Percentiles rank a stretch among this genome's conserved stretches.
phyloP scores from a whole-genome alignment of 2,888 invertebrate genomes.

The Hemaris fuciformis region DNA sequence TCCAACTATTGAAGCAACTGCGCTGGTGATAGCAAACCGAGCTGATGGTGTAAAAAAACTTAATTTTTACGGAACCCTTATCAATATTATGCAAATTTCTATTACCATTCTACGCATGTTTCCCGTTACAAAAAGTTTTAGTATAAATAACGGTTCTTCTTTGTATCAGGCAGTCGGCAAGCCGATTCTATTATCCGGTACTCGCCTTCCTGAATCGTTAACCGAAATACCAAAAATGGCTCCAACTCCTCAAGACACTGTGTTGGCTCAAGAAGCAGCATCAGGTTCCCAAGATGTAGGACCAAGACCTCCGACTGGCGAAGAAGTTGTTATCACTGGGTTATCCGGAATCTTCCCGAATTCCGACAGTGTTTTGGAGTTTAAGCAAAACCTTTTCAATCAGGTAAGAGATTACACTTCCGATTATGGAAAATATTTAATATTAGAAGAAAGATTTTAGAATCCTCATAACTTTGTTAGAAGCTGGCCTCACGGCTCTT shows the following conservation, averaged over 20 bases:
- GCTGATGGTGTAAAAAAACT: too few species aligned
- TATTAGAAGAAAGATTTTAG: too few species aligned
- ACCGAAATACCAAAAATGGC: constrained; percentile 19
- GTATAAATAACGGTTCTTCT: not conserved
- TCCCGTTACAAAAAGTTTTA: not conserved
- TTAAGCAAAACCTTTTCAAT: constrained; percentile 82
- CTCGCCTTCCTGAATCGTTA: not conserved
- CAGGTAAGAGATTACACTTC: constrained; percentile 50
- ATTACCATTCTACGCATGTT: not conserved
- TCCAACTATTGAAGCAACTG: too few species aligned
- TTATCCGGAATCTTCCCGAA: constrained; percentile 84
- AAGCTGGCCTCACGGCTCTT: too few species aligned
- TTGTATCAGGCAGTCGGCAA: not conserved
- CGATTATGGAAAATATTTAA: not conserved
- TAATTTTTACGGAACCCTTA: constrained; percentile 10
- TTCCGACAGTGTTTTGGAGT: constrained; percentile 83
- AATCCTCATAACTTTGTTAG: too few species aligned
- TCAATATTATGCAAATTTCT: not conserved
- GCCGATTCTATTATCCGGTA: not conserved
- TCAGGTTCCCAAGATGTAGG: not conserved
- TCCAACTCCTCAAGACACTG: constrained; percentile 25
- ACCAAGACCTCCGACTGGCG: constrained; percentile 47
- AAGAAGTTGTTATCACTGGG: constrained; percentile 81
- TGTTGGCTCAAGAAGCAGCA: not conserved
- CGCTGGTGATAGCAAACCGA: too few species aligned